Conservation (phyloP, 1,140 invertebrate species). For the Cylas formicarius region DNA sequence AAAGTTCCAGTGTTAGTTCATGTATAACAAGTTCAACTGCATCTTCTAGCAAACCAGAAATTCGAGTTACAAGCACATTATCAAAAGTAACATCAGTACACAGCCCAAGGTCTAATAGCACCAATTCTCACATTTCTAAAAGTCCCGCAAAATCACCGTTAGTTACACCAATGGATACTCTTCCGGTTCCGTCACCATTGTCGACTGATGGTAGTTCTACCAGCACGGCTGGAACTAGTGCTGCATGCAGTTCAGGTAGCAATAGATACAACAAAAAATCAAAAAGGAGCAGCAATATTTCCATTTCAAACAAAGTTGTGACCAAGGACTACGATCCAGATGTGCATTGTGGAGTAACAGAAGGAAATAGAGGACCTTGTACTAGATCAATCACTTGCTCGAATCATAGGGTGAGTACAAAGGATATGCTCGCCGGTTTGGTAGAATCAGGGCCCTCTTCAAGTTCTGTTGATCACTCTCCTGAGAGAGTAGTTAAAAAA, state of each 20-base stretch:
- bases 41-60: slow-evolving; percentile 18
- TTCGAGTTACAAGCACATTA: slow-evolving; percentile 6
- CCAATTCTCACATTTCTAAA: slow-evolving; percentile 1
- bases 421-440: no score
- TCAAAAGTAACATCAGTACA: slow-evolving; percentile 12
- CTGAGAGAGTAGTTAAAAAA: no score
- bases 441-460: no score
- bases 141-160: slow-evolving; percentile 4
- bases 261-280: slow-evolving; percentile 13
- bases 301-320: slow-evolving; percentile 17
- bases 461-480: no score
- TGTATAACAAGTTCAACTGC: slow-evolving; percentile 11
- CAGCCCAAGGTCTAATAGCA: no score
- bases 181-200: slow-evolving; percentile 8
- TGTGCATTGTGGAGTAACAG: slow-evolving; percentile 32
- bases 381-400: slow-evolving; percentile 34
- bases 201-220: slow-evolving; percentile 2
- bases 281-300: slow-evolving; percentile 15
- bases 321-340: slow-evolving; percentile 32
- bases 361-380: slow-evolving; percentile 30
- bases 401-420: slow-evolving; percentile 33
- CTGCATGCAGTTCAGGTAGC: slow-evolving; percentile 16
- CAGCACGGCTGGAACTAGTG: slow-evolving; percentile 1
- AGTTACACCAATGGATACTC: slow-evolving; percentile 11
- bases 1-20: slow-evolving; percentile 8